These are phyloP conservation scores for Mohoua ochrocephala DNA, from an alignment of 2,113 vertebrate species.

Conservation along the genomic window DNA sequence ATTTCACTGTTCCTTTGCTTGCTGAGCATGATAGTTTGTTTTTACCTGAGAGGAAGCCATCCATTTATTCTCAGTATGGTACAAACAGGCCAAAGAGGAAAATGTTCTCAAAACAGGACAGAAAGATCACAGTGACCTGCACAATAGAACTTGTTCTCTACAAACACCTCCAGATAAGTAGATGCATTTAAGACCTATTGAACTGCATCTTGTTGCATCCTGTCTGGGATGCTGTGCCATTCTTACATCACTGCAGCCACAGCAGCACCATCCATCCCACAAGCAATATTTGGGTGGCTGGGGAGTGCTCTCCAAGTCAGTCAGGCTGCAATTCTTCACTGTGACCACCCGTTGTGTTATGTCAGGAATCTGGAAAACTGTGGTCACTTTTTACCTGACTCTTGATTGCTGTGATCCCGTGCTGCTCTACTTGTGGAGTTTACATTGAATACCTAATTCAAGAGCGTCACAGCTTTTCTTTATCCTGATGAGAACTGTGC, in stretches of 20 bases:
- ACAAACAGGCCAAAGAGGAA: neutral
- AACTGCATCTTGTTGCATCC: neutral
- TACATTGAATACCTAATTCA: neutral
- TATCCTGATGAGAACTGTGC: neutral
- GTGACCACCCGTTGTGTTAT: rapidly evolving
- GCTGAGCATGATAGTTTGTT: neutral
- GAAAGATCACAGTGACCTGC: neutral
- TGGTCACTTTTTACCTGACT: neutral
- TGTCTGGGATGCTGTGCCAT: neutral
- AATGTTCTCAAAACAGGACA: neutral
- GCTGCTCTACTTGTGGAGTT: neutral
- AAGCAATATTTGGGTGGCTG: neutral
- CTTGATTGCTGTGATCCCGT: neutral
- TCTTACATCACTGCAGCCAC: neutral
- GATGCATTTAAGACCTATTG: neutral
- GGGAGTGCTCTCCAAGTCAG: neutral
- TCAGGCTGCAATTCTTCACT: neutral
- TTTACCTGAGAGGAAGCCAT: neutral
- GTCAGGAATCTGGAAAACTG: neutral
- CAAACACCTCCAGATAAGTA: neutral
- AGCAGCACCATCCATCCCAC: neutral
- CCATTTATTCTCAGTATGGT: neutral
- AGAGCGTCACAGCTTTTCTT: neutral
- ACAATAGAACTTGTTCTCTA: neutral
- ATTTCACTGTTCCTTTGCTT: neutral